phyloP scores from a whole-genome alignment of 2,113 vertebrate genomes.

The Amia ocellicauda region DNA sequence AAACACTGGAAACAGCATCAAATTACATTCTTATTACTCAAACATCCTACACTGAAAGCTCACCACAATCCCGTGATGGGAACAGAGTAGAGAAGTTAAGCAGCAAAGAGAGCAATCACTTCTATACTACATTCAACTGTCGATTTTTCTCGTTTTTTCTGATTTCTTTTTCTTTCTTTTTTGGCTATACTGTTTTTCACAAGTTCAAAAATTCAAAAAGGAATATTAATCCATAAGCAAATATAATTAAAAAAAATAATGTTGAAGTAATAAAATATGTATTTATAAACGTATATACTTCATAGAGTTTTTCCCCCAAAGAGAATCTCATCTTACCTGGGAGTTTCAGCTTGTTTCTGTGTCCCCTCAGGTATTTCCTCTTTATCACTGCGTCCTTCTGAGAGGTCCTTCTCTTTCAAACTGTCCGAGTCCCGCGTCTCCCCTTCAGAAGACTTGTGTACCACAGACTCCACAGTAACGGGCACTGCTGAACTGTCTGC shows the following conservation, averaged over 20 bases:
- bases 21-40: no score
- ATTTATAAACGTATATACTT: not conserved
- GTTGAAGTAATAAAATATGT: not conserved
- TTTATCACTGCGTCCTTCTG: not conserved
- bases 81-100: no score
- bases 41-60: conserved; percentile 27
- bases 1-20: no score
- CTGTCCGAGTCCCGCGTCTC: not conserved
- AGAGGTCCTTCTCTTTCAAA: not conserved
- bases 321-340: not conserved
- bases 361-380: not conserved
- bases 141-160: no score
- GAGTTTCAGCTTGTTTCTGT: not conserved
- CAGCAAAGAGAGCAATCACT: no score
- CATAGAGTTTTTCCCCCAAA: not conserved
- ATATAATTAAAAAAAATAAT: not conserved
- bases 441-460: not conserved
- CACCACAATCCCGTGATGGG: no score
- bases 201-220: no score
- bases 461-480: not conserved
- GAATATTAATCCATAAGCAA: conserved; percentile 3
- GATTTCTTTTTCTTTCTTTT: no score
- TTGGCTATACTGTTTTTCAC: no score
- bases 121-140: no score
- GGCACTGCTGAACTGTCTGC: not conserved